These are phyloP conservation scores for Danio rerio DNA, from an alignment of 2,113 vertebrate genomes.

Conservation along the genomic window DNA sequence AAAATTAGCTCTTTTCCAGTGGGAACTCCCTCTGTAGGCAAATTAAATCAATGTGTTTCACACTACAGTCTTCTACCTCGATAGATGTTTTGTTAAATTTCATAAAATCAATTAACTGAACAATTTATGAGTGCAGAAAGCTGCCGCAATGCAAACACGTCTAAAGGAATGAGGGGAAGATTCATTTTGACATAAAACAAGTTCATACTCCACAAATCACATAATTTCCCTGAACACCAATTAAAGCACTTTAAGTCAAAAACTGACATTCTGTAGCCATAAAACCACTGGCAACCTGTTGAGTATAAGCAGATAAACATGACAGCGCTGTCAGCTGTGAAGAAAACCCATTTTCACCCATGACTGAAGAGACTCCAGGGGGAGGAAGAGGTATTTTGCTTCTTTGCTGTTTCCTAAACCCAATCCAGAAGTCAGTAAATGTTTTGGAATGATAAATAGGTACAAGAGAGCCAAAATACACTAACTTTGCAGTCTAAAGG, in stretches of 20 bases:
- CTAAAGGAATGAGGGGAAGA: background rate
- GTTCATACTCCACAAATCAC: conserved; percentile 11
- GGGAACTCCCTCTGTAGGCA: conserved; percentile 15
- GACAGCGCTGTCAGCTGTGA: background rate
- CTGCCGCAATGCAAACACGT: background rate
- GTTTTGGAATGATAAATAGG: conserved; percentile 20
- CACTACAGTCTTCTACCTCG: background rate
- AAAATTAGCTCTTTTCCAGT: conserved; percentile 49
- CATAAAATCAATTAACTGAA: background rate
- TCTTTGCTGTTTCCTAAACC: background rate
- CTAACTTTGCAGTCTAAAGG: conserved; percentile 11
- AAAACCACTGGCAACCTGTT: conserved; percentile 13
- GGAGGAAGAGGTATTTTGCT: background rate
- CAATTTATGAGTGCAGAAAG: conserved; percentile 1
- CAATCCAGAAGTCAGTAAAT: conserved; percentile 5
- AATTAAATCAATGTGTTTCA: conserved; percentile 37
- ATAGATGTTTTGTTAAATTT: background rate
- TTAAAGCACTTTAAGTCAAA: conserved; percentile 5
- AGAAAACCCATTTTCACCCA: conserved; percentile 17
- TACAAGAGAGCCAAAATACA: conserved; percentile 8
- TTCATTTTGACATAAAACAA: conserved; percentile 10
- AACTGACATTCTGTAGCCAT: background rate
- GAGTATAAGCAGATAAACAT: conserved; percentile 33
- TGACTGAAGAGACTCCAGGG: conserved; percentile 30
- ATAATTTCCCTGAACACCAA: background rate